Base-by-base conservation (phyloP, 2,888 invertebrate species). In the Drosophila aldrichi region DNA sequence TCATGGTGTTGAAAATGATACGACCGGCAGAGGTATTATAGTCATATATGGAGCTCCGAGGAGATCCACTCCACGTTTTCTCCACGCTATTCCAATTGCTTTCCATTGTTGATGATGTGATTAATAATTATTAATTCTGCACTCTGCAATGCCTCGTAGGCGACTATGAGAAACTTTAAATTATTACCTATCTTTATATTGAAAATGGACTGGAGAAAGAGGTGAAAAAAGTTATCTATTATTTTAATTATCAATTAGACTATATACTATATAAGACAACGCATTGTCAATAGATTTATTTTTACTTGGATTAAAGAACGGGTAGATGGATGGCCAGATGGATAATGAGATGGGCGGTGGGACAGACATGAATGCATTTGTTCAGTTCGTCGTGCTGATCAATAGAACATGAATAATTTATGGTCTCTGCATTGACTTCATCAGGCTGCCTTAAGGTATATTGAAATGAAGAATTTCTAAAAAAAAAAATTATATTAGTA, bases 31-130 rank as follows among this genome's bases (percentile, higher is more conserved):
- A 36, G 5, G 34, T 51, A 16, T 36, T 4, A 0, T 12, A 16
- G 20, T 6, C 20, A 16, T 34, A 51, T 16, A 51, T 22, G 51
- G 51, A 20, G 8, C 16, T 51, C 16, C 34, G 34, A 36, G 14
- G 20, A 16, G 34, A 20, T 18, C 20, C 34, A 36, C 51, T 51
- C 51, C 51, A 51, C 0, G 34, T 51, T 36, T 36, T 51, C 8
- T 51, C 49, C 0, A 12, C 2, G 16, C 56, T 72, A 48, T 72
- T 43, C 34, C n/a, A 64, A 22, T 16, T 56, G 43, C 49, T 55
- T 25, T 68, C 20, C 46, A 55, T 70, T 43, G n/a, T n/a, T 5
- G 14, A 12, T 20, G n/a, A 29, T 18, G 25, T 55, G 12, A 12
- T 7, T 9, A 18, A 29, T 14, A 46, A 3, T 7, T 14, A 3